phyloP scores from a whole-genome alignment of 1,140 invertebrate genomes.

The Drosophila pseudoananassae region DNA sequence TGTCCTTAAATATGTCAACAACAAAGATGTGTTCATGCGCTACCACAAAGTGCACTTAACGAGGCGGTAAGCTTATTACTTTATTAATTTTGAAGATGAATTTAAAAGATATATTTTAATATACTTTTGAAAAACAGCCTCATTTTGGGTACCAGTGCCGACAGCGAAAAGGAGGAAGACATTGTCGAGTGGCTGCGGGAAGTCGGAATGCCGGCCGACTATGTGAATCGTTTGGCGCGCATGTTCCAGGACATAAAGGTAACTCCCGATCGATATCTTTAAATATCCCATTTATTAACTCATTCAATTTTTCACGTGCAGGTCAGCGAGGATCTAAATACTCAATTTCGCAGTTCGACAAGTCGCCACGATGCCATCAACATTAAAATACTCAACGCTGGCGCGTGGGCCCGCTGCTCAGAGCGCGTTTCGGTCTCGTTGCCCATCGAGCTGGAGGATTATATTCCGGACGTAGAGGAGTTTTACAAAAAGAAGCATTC shows the following conservation, averaged over 20 bases:
- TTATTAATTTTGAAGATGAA: too few species aligned
- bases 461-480: conserved; percentile 98
- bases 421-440: conserved; percentile 97
- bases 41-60: conserved; percentile 99
- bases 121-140: conserved; percentile 84
- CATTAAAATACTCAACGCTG: conserved; percentile 98
- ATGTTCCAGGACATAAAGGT: conserved; percentile 99
- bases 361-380: conserved; percentile 90
- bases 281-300: not conserved
- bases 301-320: conserved; percentile 1
- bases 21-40: conserved; percentile 99
- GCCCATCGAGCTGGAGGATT: conserved; percentile 98
- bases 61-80: conserved; percentile 88
- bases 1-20: conserved; percentile 99
- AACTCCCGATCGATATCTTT: not conserved
- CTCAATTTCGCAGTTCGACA: conserved; percentile 92
- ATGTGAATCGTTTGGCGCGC: conserved; percentile 98
- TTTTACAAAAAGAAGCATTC: conserved; percentile 98
- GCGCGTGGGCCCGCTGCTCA: conserved; percentile 97
- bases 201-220: conserved; percentile 99
- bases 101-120: not conserved
- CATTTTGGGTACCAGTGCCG: conserved; percentile 97
- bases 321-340: conserved; percentile 97
- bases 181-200: conserved; percentile 98
- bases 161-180: conserved; percentile 99